Base-by-base conservation (phyloP, 1,140 invertebrate species). In the Ectropis grisescens region DNA sequence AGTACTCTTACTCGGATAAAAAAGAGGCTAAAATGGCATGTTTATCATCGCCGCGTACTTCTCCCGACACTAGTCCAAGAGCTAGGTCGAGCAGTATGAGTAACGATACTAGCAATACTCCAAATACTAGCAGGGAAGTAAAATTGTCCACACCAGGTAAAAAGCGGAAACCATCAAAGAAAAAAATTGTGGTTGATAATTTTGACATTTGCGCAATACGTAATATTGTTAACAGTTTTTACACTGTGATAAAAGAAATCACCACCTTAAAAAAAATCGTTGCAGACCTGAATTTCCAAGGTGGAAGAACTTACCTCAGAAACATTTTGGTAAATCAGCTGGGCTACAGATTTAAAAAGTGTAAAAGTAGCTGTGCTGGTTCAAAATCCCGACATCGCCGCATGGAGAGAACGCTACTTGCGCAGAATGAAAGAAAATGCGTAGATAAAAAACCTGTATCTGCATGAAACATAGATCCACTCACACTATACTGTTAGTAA, bases 261-360 rank as follows among this genome's bases (percentile, higher is more conserved):
- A 24, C 33, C 10, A 40, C 37, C 0, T 27, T 39, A 2, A 45
- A 36, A 13, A 44, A 44, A 16, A 34, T 44, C 11, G 22, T 44
- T 23, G 25, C 14, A 1, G 33, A 48, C 19, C 13, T 48, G n/a
- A 39, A 39, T 16, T 42, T 48, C 25, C 31, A 15, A 24, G 41
- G 41, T 13, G 12, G 29, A 11, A 46, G 12, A 37, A 28, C 14
- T 8, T 12, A 9, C 8, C 23, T 46, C n/a, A 34, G 42, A 32
- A 29, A 38, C n/a, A 39, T 51, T 12, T 25, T 51, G 30, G 25
- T 29, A 8, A 16, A 46, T 9, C 5, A 34, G 3, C 31, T 42
- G 11, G 38, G 43, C 1, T 51, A 47, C 10, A 39, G 29, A 16
- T 46, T 46, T 25, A 51, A 51, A 39, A 46, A 47, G 37, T 42